Base-by-base conservation (phyloP, 92 coral and sea anemone species). In the Phenganax marumi region DNA sequence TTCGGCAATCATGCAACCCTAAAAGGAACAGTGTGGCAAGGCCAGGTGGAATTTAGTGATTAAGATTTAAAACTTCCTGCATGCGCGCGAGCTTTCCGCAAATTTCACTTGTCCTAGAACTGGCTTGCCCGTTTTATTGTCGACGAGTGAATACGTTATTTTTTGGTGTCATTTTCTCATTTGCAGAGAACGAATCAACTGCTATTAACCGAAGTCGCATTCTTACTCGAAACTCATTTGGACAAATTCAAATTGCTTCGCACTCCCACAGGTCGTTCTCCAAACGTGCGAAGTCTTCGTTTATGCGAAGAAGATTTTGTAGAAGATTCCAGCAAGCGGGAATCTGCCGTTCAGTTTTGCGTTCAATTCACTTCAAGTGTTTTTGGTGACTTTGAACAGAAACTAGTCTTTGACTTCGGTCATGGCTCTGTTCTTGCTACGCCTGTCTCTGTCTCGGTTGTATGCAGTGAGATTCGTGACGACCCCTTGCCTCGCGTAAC, bases 351-450 rank as follows among this genome's bases (percentile, higher is more conserved):
- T 9, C 81, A 76, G 58, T 76, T 76, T 50, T 57, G 68, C 50
- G 48, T 76, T 58, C 62, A 76, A 33, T 76, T 76, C 50, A 18
- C 48, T 14, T 76, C 56, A 8, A 12, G 47, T 24, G 81, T 76
- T 25, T 74, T 62, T 73, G 87, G 80, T 22, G 87, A 78, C 7
- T 88, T 88, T 75, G 68, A 87, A 4, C 93, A 90, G 72, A 70
- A 77, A 52, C 83, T 90, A 3, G 78, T 73, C 66, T 86, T 90
- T 48, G 88, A 88, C 82, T 90, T 90, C 84, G 93, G 91, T 12
- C 65, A 58, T 53, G 82, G 70, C 50, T 85, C 84, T 0, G 72
- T 19, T 55, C 79, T 90, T 23, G 77, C 73, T 8, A 78, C 75
- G 55, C 70, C 81, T 18, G 69, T 90, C 61, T 82, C 63, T 65